Evolutionary conservation across 2,113 vertebrate species (phyloP), one percentile per base, ranked within the genome.

Genomic region (Riparia riparia): DNA sequence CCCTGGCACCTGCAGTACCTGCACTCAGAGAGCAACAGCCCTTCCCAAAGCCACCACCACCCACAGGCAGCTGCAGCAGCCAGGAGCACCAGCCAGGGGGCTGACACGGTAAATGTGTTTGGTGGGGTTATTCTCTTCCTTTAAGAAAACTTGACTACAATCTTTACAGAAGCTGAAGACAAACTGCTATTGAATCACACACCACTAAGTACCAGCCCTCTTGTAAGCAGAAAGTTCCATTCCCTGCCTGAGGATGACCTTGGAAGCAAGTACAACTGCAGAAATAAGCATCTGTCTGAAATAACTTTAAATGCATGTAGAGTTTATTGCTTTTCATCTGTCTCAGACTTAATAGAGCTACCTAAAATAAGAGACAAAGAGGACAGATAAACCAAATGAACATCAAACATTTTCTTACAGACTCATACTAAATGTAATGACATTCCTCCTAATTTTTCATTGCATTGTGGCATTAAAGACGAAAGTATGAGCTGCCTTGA

Each of bases 51-150:
- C 39, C 32, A 31, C 4, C 64, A 51, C 28, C 41, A 6, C 1
- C 0, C 0, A 0, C 63, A 57, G 86, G 68, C 63, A 41, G 37
- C 25, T 32, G 41, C 60, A 4, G 70, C 44, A 37, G 5, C 4
- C 44, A 22, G 49, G 3, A 63, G 26, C n/a, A 58, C 17, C 42
- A 45, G 26, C 25, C 28, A 7, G 11, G 21, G 37, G 22, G 28
- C 17, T 7, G 17, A 6, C 6, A 49, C 8, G 1, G 42, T 2
- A 18, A 19, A 41, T 8, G 5, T 32, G 12, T 44, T 80, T 50
- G 9, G 41, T 24, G 37, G 21, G 19, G 60, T 71, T 18, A 15
- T 25, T 34, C 17, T 37, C 28, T 7, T 18, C 51, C 39, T 44
- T 69, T 58, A 26, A 56, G 22, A 63, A 29, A 66, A 34, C 5